Conservation (phyloP, 2,797 vertebrate species). For the Spondyliosoma cantharus region DNA sequence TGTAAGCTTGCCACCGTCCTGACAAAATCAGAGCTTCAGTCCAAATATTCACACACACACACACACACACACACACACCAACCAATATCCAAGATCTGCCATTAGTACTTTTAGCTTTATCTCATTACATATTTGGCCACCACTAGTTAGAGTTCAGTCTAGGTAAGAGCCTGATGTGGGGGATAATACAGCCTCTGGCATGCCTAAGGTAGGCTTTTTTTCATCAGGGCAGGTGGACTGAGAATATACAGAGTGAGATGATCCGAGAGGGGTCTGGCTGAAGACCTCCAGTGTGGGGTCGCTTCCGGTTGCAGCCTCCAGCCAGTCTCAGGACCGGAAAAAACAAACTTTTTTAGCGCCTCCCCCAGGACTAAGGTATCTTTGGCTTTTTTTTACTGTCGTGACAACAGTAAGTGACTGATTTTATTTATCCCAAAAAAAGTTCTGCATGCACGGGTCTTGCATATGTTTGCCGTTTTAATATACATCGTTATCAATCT, state of each 20-base stretch:
- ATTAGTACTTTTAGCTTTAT: conserved; percentile 56
- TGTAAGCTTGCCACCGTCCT: conserved; percentile 26
- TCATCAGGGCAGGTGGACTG: conserved; percentile 29
- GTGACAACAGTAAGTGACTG: too few relatives aligned
- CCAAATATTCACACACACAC: conserved; percentile 49
- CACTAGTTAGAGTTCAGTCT: conserved; percentile 50
- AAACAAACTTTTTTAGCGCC: too few relatives aligned
- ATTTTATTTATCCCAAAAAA: too few relatives aligned
- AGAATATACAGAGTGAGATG: conserved; percentile 37
- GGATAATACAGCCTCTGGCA: conserved; percentile 49
- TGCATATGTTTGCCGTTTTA: too few relatives aligned
- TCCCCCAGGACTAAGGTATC: too few relatives aligned
- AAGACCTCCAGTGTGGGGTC: too few relatives aligned
- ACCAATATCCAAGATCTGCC: conserved; percentile 29
- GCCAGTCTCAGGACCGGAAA: too few relatives aligned
- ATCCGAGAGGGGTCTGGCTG: too few relatives aligned
- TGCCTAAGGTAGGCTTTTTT: conserved; percentile 44
- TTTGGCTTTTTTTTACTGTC: too few relatives aligned
- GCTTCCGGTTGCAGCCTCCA: too few relatives aligned
- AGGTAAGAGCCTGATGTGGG: conserved; percentile 47
- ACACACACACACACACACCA: not conserved
- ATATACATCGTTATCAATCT: too few relatives aligned
- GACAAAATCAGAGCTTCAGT: conserved; percentile 40
- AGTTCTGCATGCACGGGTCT: too few relatives aligned
- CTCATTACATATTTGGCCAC: conserved; percentile 50